phyloP scores from a whole-genome alignment of 2,888 invertebrate genomes.

The Acleris cristana region DNA sequence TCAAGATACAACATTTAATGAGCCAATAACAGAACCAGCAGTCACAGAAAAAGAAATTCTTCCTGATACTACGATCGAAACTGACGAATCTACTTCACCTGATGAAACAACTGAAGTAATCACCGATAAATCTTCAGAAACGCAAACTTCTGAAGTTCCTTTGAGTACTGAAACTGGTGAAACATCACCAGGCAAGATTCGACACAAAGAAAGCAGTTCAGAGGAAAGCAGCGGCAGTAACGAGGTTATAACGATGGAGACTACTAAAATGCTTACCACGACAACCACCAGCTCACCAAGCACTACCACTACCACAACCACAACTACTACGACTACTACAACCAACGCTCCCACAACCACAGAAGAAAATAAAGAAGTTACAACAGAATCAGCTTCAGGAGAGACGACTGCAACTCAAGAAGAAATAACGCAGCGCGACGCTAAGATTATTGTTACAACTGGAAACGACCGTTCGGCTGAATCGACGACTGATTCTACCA shows the following conservation, averaged over 20 bases:
- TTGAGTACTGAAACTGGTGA: constrained; percentile 49
- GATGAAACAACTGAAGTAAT: constrained; percentile 66
- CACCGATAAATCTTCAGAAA: constrained; percentile 50
- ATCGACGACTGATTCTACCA: constrained; percentile 54
- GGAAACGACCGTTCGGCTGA: constrained; percentile 52
- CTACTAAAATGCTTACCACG: constrained; percentile 39
- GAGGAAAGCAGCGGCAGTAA: constrained; percentile 71
- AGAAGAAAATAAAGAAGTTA: constrained; percentile 41
- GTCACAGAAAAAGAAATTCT: constrained; percentile 44
- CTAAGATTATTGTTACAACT: constrained; percentile 52
- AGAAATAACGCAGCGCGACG: constrained; percentile 49
- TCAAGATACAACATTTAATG: constrained; percentile 40
- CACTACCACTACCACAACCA: constrained; percentile 43
- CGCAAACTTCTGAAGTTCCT: constrained; percentile 43
- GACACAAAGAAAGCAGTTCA: constrained; percentile 50
- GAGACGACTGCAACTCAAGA: constrained; percentile 45
- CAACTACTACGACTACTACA: constrained; percentile 43
- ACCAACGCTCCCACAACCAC: constrained; percentile 37
- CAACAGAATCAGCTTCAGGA: constrained; percentile 37
- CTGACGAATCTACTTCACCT: constrained; percentile 58
- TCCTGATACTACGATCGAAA: constrained; percentile 42
- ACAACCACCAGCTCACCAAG: constrained; percentile 46
- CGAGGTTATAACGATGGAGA: constrained; percentile 62
- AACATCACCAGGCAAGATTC: constrained; percentile 43
- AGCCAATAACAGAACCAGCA: constrained; percentile 29